These are phyloP conservation scores for Thryonomys swinderianus DNA, from an alignment of 2,113 vertebrate genomes.

Conservation along the genomic window DNA sequence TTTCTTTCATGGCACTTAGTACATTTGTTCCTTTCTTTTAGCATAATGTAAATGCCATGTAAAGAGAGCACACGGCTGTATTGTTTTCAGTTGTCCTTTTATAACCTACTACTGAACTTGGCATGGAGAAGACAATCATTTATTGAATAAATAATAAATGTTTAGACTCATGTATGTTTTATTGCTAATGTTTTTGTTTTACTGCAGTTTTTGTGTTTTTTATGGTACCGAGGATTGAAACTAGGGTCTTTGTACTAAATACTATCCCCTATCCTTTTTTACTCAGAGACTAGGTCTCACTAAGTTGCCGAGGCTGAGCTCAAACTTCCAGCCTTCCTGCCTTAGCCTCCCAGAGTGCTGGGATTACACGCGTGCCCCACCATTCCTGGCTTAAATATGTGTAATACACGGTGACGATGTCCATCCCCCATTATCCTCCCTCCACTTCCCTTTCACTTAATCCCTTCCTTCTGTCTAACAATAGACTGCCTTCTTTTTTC, in stretches of 20 bases:
- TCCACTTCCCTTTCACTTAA: neutral
- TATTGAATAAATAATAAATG: slow-evolving; percentile 38
- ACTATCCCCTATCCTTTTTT: neutral
- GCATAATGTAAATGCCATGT: neutral
- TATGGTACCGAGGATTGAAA: neutral
- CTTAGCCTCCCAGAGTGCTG: neutral
- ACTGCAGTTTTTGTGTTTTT: neutral
- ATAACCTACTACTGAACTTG: neutral
- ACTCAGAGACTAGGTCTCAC: neutral
- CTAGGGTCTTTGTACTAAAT: neutral
- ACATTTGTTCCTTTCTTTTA: slow-evolving; percentile 13
- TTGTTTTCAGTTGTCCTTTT: slow-evolving; percentile 31
- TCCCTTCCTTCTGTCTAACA: neutral
- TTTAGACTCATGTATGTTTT: slow-evolving; percentile 48
- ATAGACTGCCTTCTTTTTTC: neutral
- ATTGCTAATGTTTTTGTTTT: slow-evolving; percentile 21
- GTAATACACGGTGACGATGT: neutral
- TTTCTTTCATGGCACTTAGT: slow-evolving; percentile 10
- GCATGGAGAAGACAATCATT: slow-evolving; percentile 27
- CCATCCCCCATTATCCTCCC: neutral
- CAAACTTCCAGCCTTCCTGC: neutral
- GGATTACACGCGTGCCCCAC: neutral
- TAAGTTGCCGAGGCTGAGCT: neutral
- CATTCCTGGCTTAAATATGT: neutral
- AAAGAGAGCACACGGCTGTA: slow-evolving; percentile 26